Conservation (phyloP, 1,140 invertebrate species). For the Oreohelix idahoensis region DNA sequence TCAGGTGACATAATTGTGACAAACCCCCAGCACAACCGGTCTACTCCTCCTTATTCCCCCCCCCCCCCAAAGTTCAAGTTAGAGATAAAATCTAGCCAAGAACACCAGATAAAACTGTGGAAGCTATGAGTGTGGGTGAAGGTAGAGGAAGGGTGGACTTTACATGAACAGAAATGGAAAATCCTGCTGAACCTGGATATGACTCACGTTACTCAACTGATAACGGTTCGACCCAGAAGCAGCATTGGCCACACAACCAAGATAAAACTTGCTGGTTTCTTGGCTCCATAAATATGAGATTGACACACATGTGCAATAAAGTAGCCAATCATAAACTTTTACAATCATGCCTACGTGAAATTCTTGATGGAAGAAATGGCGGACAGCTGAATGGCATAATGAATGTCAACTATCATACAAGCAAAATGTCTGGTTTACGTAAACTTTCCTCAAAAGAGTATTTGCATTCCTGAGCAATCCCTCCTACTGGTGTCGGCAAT, state of each 20-base stretch:
- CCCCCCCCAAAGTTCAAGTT: no score
- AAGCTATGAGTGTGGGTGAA: not conserved
- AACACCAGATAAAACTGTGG: no score
- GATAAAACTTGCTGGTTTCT: not conserved
- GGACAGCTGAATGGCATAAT: not conserved
- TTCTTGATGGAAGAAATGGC: not conserved
- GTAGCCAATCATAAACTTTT: slow-evolving; percentile 22
- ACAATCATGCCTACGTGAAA: not conserved
- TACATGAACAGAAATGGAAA: not conserved
- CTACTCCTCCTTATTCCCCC: no score
- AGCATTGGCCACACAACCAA: slow-evolving; percentile 2
- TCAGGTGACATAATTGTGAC: no score
- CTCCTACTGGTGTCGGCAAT: no score
- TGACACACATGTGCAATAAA: slow-evolving; percentile 1
- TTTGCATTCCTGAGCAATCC: no score
- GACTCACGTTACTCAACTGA: slow-evolving; percentile 15
- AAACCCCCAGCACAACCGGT: no score
- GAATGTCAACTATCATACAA: not conserved
- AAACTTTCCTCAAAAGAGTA: no score
- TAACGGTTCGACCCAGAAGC: not conserved
- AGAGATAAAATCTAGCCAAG: no score
- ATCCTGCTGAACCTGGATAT: not conserved
- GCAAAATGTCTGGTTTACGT: no score
- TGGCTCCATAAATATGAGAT: slow-evolving; percentile 7
- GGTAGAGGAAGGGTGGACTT: not conserved